A percentile compares a stretch with the other conserved stretches of the same genome.
Conservation (phyloP, 2,888 invertebrate species). For the Andrena trimmerana region DNA sequence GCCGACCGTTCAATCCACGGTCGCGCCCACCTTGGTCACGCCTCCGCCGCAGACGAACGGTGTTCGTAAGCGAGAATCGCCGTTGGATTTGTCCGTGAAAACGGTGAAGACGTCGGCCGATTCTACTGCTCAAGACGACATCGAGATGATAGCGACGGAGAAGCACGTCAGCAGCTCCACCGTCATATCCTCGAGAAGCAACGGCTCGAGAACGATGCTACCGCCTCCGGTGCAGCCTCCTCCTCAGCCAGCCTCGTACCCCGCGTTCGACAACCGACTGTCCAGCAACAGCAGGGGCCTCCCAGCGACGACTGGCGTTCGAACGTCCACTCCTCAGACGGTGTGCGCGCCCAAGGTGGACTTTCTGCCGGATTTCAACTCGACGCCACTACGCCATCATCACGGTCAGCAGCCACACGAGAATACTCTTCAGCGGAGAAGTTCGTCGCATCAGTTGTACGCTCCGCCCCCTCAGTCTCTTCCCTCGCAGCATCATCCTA, state of each 20-base stretch:
- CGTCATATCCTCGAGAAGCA: conserved; percentile 67
- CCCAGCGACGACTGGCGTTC: conserved; percentile 25
- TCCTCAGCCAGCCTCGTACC: conserved; percentile 64
- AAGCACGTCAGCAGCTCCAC: conserved; percentile 76
- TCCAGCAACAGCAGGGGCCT: conserved; percentile 48
- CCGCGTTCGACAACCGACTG: conserved; percentile 55
- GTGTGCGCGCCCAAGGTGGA: conserved; percentile 90
- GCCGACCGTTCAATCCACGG: conserved; percentile 43
- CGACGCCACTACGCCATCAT: conserved; percentile 79
- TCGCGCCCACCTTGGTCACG: conserved; percentile 57
- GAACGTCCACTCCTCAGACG: conserved; percentile 75
- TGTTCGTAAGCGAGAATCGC: conserved; percentile 89
- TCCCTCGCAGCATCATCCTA: conserved; percentile 72
- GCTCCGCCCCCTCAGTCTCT: conserved; percentile 66
- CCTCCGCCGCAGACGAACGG: conserved; percentile 76
- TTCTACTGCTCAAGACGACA: conserved; percentile 91
- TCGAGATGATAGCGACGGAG: conserved; percentile 84
- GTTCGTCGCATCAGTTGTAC: conserved; percentile 73
- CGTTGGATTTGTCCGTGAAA: conserved; percentile 95
- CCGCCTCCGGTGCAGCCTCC: conserved; percentile 74
- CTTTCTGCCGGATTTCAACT: conserved; percentile 91
- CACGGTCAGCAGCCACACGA: conserved; percentile 65
- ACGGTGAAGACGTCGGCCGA: conserved; percentile 95
- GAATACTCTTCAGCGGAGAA: conserved; percentile 68
- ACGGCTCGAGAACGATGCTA: conserved; percentile 71